Evolutionary conservation across 2,888 invertebrate genomes (phyloP), one percentile per base, ranked within the genome.

Genomic region (Taphrorychus bicolor): DNA sequence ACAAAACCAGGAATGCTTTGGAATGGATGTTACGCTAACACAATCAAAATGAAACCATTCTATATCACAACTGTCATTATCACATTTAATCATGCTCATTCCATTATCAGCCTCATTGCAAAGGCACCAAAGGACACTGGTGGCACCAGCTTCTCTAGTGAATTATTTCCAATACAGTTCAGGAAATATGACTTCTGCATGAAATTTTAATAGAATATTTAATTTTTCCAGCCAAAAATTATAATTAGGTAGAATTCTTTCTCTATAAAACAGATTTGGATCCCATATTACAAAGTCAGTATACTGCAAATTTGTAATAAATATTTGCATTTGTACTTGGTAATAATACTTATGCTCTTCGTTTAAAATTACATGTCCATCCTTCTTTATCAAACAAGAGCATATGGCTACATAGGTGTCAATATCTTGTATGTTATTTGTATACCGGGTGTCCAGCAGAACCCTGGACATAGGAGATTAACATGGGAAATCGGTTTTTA

Each of bases 41-140:
- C 97, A 97, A 77, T 93, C 93, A 79, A 96, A 95, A 82, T 97
- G 97, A 82, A 96, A 97, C 97, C 97, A 97, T 82, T 95, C 94
- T 72, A 94, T 94, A 59, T 90, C 86, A 82, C 97, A 97, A 73
- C 90, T 89, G 70, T 89, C 88, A 7, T 89, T 92, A 79, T 93
- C 93, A 79, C 93, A 93, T 1, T 91, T 92, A 70, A 93, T 93
- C 93, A 93, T 93, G n/a, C 45, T 42, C 79, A 21, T 62, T 17
- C 59, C 59, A 58, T 70, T 68, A 51, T 67, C 64, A 19, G 65
- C n/a, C 42, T 19, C 42, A 16, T 64, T 56, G 45, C 71, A 71
- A 11, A 48, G 40, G 32, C 68, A 69, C 63, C 59, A 71, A 45
- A 5, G 5, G 5, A 45, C 5, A 5, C 5, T 45, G 14, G 45